Conservation (phyloP, 2,888 invertebrate genomes). For the Protula sp. region DNA sequence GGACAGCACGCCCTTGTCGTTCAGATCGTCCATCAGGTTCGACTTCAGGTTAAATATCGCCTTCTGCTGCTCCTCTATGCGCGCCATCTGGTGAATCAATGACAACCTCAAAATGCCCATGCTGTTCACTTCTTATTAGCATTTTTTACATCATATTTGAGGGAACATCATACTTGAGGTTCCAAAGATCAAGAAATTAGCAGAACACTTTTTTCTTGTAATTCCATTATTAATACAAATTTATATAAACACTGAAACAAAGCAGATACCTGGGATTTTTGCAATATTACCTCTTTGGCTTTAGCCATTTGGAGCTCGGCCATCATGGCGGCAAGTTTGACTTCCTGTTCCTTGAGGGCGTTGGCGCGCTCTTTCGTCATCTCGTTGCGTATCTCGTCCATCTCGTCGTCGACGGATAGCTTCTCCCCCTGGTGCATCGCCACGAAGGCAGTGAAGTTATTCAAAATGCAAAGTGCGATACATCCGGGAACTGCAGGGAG, state of each 20-base stretch:
- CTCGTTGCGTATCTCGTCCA: slow-evolving; percentile 43
- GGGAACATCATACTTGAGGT: too few relatives aligned
- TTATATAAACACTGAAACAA: too few relatives aligned
- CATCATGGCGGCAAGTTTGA: slow-evolving; percentile 44
- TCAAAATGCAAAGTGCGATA: too few relatives aligned
- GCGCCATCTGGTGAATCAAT: slow-evolving; percentile 35
- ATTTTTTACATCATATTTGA: too few relatives aligned
- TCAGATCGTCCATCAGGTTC: slow-evolving; percentile 49
- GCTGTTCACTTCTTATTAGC: not conserved
- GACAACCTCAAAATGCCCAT: not conserved
- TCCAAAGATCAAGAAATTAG: too few relatives aligned
- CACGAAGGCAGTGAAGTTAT: too few relatives aligned
- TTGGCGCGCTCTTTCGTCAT: slow-evolving; percentile 47
- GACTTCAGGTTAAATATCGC: slow-evolving; percentile 48
- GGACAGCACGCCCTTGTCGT: slow-evolving; percentile 39
- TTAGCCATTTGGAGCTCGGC: slow-evolving; percentile 46
- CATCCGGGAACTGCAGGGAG: too few relatives aligned
- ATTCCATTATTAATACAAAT: too few relatives aligned
- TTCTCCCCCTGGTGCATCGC: slow-evolving; percentile 40
- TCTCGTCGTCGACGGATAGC: slow-evolving; percentile 40
- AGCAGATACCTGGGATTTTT: too few relatives aligned
- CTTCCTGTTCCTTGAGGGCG: slow-evolving; percentile 47
- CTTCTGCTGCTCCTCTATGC: slow-evolving; percentile 50
- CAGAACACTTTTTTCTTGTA: too few relatives aligned
- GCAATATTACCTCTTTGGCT: slow-evolving; percentile 50